Percentiles rank a stretch among this genome's conserved stretches.
Evolutionary conservation across 2,113 vertebrate species (phyloP).

Genomic region (Tiliqua scincoides): DNA sequence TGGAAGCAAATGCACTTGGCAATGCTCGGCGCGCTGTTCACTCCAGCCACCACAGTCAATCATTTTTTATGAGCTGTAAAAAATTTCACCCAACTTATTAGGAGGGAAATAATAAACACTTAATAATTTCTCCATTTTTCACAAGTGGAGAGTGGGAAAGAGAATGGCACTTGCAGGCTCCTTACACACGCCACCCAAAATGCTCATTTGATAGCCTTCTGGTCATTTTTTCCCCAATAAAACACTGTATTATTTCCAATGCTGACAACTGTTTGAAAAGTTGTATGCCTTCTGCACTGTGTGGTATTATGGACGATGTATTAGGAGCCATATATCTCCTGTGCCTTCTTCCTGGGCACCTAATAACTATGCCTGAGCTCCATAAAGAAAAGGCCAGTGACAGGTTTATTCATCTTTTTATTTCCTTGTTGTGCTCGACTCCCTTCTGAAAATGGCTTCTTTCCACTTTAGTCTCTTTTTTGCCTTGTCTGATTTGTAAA

Average conservation of each 20-base stretch:
- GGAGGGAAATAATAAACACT: slow-evolving; percentile 49
- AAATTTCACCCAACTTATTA: slow-evolving; percentile 49
- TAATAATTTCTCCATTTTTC: slow-evolving; percentile 49
- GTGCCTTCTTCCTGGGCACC: slow-evolving; percentile 58
- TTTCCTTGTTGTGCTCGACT: slow-evolving; percentile 63
- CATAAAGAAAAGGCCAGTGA: slow-evolving; percentile 65
- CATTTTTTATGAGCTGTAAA: slow-evolving; percentile 51
- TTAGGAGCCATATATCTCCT: slow-evolving; percentile 64
- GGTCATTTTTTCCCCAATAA: slow-evolving; percentile 56
- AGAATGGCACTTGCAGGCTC: not conserved
- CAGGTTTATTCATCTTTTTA: slow-evolving; percentile 71
- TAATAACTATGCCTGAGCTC: slow-evolving; percentile 60
- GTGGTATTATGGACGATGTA: slow-evolving; percentile 61
- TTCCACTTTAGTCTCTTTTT: slow-evolving; percentile 50
- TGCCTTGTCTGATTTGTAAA: slow-evolving; percentile 63
- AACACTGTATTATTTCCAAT: slow-evolving; percentile 58
- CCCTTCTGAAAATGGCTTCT: slow-evolving; percentile 30
- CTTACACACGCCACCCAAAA: slow-evolving; percentile 38
- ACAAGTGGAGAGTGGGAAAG: not conserved
- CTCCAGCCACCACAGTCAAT: slow-evolving; percentile 40
- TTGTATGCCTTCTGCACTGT: slow-evolving; percentile 51
- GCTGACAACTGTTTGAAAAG: slow-evolving; percentile 64
- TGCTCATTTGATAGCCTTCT: slow-evolving; percentile 46
- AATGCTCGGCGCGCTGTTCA: not conserved
- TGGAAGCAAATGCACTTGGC: slow-evolving; percentile 6